Evolutionary conservation across 2,888 invertebrate species (phyloP).

Genomic region (Ophion costatus): DNA sequence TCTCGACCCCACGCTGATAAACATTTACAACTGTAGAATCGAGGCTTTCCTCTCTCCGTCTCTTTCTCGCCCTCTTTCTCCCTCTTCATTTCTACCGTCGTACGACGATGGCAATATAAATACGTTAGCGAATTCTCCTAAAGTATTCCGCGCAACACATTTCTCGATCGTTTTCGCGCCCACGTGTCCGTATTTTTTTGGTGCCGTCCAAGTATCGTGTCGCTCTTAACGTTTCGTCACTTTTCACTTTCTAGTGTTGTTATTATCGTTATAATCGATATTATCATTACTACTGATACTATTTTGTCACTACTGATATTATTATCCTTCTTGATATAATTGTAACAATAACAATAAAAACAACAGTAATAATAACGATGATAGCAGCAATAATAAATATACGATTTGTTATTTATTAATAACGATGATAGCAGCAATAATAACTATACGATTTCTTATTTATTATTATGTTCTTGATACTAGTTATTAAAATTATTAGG

Average conservation of each 20-base stretch:
- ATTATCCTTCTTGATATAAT: neutral
- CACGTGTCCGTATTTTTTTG: conserved; percentile 42
- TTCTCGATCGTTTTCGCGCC: conserved; percentile 43
- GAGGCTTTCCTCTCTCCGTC: conserved; percentile 2
- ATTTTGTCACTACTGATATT: neutral
- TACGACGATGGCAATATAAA: conserved; percentile 40
- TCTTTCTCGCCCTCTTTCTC: neutral
- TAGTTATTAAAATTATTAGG: too few relatives aligned
- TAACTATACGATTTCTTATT: neutral
- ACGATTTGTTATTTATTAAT: too few relatives aligned
- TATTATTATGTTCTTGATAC: too few relatives aligned
- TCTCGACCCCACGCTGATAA: conserved; percentile 10
- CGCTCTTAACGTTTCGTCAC: neutral
- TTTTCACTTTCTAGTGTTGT: neutral
- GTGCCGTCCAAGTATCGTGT: conserved; percentile 43
- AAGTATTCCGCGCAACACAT: conserved; percentile 43
- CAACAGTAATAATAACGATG: neutral
- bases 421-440: neutral
- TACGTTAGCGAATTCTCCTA: conserved; percentile 48
- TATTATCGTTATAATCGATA: neutral
- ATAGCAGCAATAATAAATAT: neutral
- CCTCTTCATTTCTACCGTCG: conserved; percentile 38
- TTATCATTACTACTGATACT: neutral
- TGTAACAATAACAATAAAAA: neutral
- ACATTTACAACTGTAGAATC: conserved; percentile 20